phyloP scores from a whole-genome alignment of 2,888 invertebrate species.

The Hydropsyche betteni region DNA sequence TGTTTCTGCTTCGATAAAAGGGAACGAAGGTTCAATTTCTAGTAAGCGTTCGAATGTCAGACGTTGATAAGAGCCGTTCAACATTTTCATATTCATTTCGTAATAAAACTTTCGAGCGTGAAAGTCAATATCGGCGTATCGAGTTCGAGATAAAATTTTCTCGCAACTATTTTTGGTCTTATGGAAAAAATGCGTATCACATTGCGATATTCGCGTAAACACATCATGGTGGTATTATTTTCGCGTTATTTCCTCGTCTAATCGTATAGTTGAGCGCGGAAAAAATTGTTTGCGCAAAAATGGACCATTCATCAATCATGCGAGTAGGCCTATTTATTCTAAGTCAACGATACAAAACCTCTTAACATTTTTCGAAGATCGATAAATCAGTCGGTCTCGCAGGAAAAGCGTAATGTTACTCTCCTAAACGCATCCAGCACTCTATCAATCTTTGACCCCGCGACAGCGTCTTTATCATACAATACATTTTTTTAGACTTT shows the following conservation, averaged over 20 bases:
- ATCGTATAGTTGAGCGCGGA: neutral
- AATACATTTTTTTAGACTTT: slow-evolving; percentile 22
- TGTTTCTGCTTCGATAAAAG: neutral
- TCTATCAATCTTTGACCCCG: slow-evolving; percentile 41
- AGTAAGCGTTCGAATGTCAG: slow-evolving; percentile 9
- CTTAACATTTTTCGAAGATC: slow-evolving; percentile 18
- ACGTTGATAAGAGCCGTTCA: no score
- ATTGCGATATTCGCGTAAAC: no score
- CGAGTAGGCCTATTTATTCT: slow-evolving; percentile 6
- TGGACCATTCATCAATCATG: slow-evolving; percentile 24
- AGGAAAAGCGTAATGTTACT: slow-evolving; percentile 7
- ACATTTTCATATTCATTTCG: no score
- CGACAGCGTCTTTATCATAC: slow-evolving; percentile 41
- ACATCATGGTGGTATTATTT: no score
- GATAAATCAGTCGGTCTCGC: slow-evolving; percentile 11
- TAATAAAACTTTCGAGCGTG: no score
- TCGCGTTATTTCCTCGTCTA: no score
- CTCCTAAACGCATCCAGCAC: slow-evolving; percentile 28
- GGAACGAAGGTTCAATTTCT: neutral
- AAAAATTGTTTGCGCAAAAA: slow-evolving; percentile 23
- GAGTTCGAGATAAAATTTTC: no score
- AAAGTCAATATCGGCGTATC: no score
- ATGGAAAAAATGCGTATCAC: no score
- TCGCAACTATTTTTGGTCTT: no score
- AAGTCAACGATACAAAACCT: slow-evolving; percentile 25